phyloP scores from a whole-genome alignment of 2,113 vertebrate genomes.

The Psettodes erumei region DNA sequence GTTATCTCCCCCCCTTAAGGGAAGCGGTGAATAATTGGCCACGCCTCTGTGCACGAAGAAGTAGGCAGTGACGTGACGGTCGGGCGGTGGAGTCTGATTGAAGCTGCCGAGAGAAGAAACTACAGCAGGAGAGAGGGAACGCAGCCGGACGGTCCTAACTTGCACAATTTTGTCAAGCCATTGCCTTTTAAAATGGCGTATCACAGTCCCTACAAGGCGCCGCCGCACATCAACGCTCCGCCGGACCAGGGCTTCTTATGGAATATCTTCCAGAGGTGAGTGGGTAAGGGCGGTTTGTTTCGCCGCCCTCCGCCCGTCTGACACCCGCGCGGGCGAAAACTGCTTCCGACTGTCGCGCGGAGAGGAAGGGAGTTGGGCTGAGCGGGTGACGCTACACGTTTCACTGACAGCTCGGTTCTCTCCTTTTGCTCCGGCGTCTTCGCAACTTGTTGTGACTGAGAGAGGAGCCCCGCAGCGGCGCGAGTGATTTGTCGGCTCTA shows the following conservation, averaged over 20 bases:
- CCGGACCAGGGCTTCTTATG: slow-evolving; percentile 84
- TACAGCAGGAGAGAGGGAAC: slow-evolving; percentile 34
- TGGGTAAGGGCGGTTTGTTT: slow-evolving; percentile 3
- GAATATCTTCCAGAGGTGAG: slow-evolving; percentile 88
- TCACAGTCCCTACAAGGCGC: slow-evolving; percentile 82
- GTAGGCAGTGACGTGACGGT: slow-evolving; percentile 48
- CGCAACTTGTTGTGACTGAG: neutral
- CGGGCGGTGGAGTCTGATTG: slow-evolving; percentile 48
- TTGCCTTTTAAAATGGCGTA: slow-evolving; percentile 80
- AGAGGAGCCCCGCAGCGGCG: slow-evolving; percentile 15
- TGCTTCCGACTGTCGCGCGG: slow-evolving; percentile 27
- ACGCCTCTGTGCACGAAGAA: slow-evolving; percentile 73
- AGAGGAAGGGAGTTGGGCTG: slow-evolving; percentile 2
- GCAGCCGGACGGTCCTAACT: slow-evolving; percentile 4
- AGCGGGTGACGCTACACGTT: slow-evolving; percentile 10
- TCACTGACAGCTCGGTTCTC: slow-evolving; percentile 9
- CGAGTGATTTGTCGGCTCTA: neutral
- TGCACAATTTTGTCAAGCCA: slow-evolving; percentile 29
- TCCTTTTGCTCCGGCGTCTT: neutral
- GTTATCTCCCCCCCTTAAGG: slow-evolving; percentile 56
- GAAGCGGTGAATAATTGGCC: slow-evolving; percentile 70
- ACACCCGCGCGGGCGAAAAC: too few relatives aligned
- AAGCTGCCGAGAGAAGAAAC: slow-evolving; percentile 50
- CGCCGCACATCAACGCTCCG: slow-evolving; percentile 72
- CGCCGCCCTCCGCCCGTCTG: slow-evolving; percentile 1